A percentile compares a stretch with the other conserved stretches of the same genome.
These are phyloP conservation scores for Catalaphyllia jardinei DNA, from an alignment of 64 coral and sea anemone genomes.

Conservation along the genomic window DNA sequence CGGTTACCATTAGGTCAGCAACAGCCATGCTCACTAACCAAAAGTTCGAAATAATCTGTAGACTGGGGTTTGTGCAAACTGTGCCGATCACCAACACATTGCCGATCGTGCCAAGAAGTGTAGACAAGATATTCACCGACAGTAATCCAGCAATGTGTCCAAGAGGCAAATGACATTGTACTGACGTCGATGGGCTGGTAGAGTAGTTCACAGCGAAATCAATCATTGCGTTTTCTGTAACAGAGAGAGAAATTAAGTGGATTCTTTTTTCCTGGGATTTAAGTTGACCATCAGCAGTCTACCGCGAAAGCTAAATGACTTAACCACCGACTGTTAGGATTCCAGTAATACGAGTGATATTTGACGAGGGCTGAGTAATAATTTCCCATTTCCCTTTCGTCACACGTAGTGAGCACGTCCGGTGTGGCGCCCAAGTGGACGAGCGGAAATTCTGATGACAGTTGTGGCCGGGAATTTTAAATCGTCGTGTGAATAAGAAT, in stretches of 20 bases:
- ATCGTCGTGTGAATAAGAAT: not conserved
- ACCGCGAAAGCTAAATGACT: not conserved
- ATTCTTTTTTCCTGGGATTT: not conserved
- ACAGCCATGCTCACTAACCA: constrained; percentile 78
- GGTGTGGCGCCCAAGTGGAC: not conserved
- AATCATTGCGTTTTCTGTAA: not conserved
- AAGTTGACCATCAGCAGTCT: not conserved
- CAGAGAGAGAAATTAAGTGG: not conserved
- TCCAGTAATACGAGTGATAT: not conserved
- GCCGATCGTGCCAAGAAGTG: constrained; percentile 70
- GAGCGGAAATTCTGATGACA: constrained; percentile 14
- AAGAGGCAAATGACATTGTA: not conserved
- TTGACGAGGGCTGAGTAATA: constrained; percentile 2
- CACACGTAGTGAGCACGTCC: constrained; percentile 3
- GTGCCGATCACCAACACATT: constrained; percentile 83
- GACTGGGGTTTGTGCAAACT: constrained; percentile 76
- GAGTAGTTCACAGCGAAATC: not conserved
- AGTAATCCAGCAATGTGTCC: constrained; percentile 38
- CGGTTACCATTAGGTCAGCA: constrained; percentile 79
- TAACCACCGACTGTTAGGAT: not conserved
- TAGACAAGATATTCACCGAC: constrained; percentile 42
- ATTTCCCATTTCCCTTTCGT: constrained; percentile 24
- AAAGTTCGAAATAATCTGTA: constrained; percentile 87
- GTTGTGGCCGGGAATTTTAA: not conserved
- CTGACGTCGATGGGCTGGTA: not conserved